Conservation (phyloP, 2,888 invertebrate genomes). For the Heliconius cydno region DNA sequence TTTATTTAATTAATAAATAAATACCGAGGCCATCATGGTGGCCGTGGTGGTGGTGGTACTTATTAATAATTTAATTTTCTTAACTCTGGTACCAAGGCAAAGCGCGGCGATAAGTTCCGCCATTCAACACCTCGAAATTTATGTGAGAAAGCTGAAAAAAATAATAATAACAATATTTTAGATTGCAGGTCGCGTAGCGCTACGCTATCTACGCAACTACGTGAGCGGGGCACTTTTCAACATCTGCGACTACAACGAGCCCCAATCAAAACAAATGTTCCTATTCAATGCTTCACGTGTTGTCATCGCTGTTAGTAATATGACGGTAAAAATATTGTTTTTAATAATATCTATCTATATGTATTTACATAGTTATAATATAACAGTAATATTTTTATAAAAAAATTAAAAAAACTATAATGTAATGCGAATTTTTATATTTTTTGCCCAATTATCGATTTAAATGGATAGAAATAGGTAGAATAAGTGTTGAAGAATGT, state of each 20-base stretch:
- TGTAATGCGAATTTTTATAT: neutral
- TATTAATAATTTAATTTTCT: too few relatives aligned
- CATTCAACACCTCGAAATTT: too few relatives aligned
- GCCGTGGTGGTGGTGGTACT: too few relatives aligned
- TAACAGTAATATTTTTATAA: neutral
- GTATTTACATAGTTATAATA: neutral
- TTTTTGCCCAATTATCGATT: neutral
- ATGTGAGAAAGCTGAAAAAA: too few relatives aligned
- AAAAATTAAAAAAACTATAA: too few relatives aligned
- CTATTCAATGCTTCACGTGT: slow-evolving; percentile 73
- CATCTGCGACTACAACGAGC: slow-evolving; percentile 60
- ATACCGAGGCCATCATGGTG: too few relatives aligned
- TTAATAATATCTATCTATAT: neutral
- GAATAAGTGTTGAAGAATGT: neutral
- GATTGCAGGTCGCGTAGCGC: slow-evolving; percentile 65
- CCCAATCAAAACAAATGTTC: slow-evolving; percentile 57
- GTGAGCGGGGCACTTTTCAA: slow-evolving; percentile 64
- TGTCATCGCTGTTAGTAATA: slow-evolving; percentile 67
- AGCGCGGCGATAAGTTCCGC: too few relatives aligned
- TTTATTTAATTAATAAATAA: too few relatives aligned
- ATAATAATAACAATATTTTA: slow-evolving; percentile 46
- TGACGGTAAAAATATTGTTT: slow-evolving; percentile 59
- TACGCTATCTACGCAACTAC: slow-evolving; percentile 63
- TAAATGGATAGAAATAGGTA: neutral
- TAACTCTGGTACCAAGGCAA: too few relatives aligned